Evolutionary conservation across 2,113 vertebrate species (phyloP).

Genomic region (Perognathus longimembris): DNA sequence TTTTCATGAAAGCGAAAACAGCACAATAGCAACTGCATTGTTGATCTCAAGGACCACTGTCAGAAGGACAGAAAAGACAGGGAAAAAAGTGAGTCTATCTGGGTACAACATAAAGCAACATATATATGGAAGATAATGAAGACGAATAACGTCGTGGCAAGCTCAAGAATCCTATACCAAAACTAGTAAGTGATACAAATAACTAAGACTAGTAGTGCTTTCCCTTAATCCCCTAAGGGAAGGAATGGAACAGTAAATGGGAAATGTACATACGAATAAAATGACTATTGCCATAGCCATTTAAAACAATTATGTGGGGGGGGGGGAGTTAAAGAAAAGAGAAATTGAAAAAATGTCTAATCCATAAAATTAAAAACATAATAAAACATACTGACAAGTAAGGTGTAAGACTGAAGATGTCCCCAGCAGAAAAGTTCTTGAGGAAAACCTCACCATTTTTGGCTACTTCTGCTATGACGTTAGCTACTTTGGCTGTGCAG

Average conservation of each 20-base stretch:
- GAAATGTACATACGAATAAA: constrained; percentile 33
- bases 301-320: constrained; percentile 69
- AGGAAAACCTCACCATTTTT: constrained; percentile 97
- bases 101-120: neutral
- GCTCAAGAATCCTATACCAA: neutral
- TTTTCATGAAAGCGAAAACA: neutral
- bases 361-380: constrained; percentile 89
- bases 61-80: neutral
- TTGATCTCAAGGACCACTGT: neutral
- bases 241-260: constrained; percentile 50
- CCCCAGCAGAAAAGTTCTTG: constrained; percentile 88
- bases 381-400: constrained; percentile 90
- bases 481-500: constrained; percentile 96
- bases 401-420: constrained; percentile 90
- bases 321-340: constrained; percentile 71
- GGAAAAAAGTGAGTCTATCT: neutral
- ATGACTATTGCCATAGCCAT: constrained; percentile 35
- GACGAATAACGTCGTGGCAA: neutral
- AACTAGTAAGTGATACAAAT: neutral
- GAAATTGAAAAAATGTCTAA: constrained; percentile 75
- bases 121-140: neutral
- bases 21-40: neutral
- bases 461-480: constrained; percentile 98
- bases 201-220: constrained; percentile 33
- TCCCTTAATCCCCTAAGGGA: constrained; percentile 27